Base-by-base conservation (phyloP, 2,888 invertebrate genomes). In the Amiota minor region DNA sequence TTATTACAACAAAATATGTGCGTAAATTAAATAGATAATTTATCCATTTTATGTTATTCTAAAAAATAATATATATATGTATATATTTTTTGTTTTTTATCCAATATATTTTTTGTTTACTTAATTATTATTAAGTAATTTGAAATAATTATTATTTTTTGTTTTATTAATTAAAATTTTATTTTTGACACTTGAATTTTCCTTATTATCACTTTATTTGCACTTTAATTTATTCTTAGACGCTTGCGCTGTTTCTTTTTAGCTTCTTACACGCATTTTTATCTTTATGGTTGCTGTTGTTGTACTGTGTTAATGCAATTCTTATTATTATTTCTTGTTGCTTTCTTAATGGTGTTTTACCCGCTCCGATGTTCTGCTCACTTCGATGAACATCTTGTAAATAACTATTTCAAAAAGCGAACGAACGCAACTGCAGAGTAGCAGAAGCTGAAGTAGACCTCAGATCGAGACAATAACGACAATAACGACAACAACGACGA, bases 301-400 rank as follows among this genome's bases (percentile, higher is more conserved):
- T 68, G 70, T 69, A 49, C 20, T 50, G 68, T 74, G 50, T 23
- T 68, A 9, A 23, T 50, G 35, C 45, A 35, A 64, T 46, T 65
- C 18, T 47, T 18, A 45, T 62, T 62, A 12, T 46, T 65, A n/a
- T 65, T 47, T 12, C 45, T 47, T 12, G 45, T 45, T 47, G 35
- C 14, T 47, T 12, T 61, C 53, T 23, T 53, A 67, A 9, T 72
- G 55, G 8, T 56, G 46, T 79, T 77, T 85, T 80, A 80, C 80
- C 85, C 88, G 88, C 82, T 83, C 81, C 82, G 82, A 87, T 86
- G 87, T 88, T 88, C 87, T 86, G 86, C 83, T 83, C 87, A 84
- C 88, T 86, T 85, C 86, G 87, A 86, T 86, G 88, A 88, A 87
- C 87, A 88, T 88, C 88, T 88, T 88, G 87, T 87, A 88, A 88